A percentile compares a stretch with the other conserved stretches of the same genome.
Evolutionary conservation across 2,113 vertebrate genomes (phyloP).

Genomic region (Triplophysa tibetana): DNA sequence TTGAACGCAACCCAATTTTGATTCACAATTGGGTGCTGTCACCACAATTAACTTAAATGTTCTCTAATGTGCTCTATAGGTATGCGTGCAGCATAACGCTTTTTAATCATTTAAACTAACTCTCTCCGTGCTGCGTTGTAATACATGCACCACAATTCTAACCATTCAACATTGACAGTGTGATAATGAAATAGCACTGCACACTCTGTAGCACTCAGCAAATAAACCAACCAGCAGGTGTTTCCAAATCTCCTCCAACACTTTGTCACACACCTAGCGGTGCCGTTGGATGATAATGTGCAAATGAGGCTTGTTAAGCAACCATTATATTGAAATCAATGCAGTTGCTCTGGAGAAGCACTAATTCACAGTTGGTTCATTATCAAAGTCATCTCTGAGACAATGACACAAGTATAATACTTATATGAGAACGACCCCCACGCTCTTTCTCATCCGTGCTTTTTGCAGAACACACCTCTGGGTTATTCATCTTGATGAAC

Average conservation of each 20-base stretch:
- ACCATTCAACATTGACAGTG: constrained; percentile 38
- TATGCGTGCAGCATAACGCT: not conserved
- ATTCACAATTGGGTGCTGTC: not conserved
- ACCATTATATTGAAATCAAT: constrained; percentile 26
- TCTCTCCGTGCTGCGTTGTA: constrained; percentile 5
- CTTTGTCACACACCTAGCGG: constrained; percentile 12
- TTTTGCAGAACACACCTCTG: not conserved
- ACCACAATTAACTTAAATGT: not conserved
- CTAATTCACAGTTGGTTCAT: constrained; percentile 19
- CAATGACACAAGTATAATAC: not conserved
- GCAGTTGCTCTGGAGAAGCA: not conserved
- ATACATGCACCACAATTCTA: constrained; percentile 21
- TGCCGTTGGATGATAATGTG: constrained; percentile 11
- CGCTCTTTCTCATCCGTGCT: constrained; percentile 13
- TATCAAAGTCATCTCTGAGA: constrained; percentile 9
- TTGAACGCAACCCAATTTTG: no score
- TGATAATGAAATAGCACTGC: constrained; percentile 36
- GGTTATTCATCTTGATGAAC: constrained; percentile 9
- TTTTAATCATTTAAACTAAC: not conserved
- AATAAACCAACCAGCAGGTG: constrained; percentile 9
- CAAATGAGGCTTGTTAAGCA: constrained; percentile 16
- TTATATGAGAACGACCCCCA: constrained; percentile 12
- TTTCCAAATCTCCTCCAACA: constrained; percentile 17
- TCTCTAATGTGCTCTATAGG: not conserved
- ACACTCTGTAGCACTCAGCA: constrained; percentile 14